Evolutionary conservation across 1,140 invertebrate species (phyloP).

Genomic region (Neodiprion fabricii): DNA sequence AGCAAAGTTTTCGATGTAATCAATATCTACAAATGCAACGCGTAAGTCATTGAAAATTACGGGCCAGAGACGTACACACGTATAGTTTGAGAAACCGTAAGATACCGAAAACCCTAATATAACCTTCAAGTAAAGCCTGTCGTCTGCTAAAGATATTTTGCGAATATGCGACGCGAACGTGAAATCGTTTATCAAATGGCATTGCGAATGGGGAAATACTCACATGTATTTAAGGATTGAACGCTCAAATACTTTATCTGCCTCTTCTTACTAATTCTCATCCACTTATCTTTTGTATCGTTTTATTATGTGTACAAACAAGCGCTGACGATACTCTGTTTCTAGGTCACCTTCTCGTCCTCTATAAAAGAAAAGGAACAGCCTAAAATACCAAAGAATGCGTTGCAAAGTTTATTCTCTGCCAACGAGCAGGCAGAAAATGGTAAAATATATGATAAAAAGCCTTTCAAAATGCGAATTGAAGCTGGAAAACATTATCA

Average conservation of each 20-base stretch:
- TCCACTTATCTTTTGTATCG: too few species aligned
- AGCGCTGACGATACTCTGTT: too few species aligned
- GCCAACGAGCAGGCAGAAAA: constrained; percentile 68
- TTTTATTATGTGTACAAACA: too few species aligned
- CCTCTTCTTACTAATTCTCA: too few species aligned
- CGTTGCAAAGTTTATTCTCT: constrained; percentile 65
- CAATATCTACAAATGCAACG: background rate
- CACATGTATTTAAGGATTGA: too few species aligned
- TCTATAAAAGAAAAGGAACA: constrained; percentile 24
- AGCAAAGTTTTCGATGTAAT: background rate
- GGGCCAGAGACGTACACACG: background rate
- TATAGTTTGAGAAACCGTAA: background rate
- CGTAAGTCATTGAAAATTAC: background rate
- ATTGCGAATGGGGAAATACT: too few species aligned
- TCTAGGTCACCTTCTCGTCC: background rate
- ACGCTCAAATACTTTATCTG: too few species aligned
- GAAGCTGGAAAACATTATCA: constrained; percentile 83
- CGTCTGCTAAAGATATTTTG: too few species aligned
- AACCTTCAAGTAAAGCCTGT: too few species aligned
- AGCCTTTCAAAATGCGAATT: constrained; percentile 83
- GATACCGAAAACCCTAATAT: too few species aligned
- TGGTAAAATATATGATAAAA: constrained; percentile 84
- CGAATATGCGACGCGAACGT: too few species aligned
- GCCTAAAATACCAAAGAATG: constrained; percentile 69
- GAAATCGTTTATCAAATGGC: too few species aligned